These are phyloP conservation scores for Miichthys miiuy DNA, from an alignment of 2,797 vertebrate genomes.

Conservation along the genomic window DNA sequence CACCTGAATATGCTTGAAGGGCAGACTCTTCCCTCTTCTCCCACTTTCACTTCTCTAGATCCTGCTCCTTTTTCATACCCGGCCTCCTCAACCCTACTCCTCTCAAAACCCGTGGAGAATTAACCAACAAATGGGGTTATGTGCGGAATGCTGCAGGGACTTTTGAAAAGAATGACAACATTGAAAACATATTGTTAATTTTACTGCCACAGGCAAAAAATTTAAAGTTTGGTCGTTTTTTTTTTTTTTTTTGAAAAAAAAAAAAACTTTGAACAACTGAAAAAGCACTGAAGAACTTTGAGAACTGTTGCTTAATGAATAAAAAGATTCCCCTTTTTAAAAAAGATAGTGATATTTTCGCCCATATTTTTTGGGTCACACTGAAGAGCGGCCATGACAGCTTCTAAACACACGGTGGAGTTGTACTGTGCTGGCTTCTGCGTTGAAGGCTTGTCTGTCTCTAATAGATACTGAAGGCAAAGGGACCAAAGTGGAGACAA, in stretches of 20 bases:
- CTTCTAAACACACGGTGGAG: conserved; percentile 64
- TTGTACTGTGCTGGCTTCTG: conserved; percentile 65
- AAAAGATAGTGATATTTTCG: conserved; percentile 89
- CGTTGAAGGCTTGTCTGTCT: conserved; percentile 70
- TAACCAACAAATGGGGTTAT: conserved; percentile 92
- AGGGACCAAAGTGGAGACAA: conserved; percentile 81
- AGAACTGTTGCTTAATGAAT: conserved; percentile 88
- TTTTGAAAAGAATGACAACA: conserved; percentile 89
- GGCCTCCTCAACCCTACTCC: conserved; percentile 74
- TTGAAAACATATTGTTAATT: conserved; percentile 91
- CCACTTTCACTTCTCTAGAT: conserved; percentile 56
- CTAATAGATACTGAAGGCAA: conserved; percentile 70
- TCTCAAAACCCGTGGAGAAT: conserved; percentile 91
- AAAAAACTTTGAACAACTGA: conserved; percentile 83
- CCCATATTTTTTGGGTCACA: conserved; percentile 90
- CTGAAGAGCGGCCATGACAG: conserved; percentile 76
- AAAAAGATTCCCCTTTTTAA: conserved; percentile 90
- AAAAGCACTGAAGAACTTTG: conserved; percentile 92
- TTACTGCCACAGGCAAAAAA: conserved; percentile 93
- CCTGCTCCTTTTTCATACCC: conserved; percentile 65
- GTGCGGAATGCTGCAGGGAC: conserved; percentile 95
- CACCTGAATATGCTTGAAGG: conserved; percentile 83
- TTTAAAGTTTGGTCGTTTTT: conserved; percentile 76
- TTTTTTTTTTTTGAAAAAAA: conserved; percentile 60
- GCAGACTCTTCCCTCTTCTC: conserved; percentile 56